phyloP scores from a whole-genome alignment of 2,113 vertebrate genomes.

The Crotalus viridis region DNA sequence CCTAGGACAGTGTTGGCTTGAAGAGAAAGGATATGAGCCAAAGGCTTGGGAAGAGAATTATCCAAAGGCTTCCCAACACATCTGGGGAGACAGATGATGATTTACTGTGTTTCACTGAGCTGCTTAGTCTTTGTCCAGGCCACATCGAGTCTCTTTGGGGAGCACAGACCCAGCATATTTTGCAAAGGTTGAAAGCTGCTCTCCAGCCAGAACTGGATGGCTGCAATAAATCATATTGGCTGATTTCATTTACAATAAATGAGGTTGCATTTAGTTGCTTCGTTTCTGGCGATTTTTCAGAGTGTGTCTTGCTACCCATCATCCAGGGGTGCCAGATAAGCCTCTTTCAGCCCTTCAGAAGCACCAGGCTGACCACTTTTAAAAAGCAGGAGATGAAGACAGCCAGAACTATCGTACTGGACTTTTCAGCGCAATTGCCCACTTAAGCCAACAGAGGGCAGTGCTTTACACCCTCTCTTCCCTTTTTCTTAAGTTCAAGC shows the following conservation, averaged over 20 bases:
- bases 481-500: background rate
- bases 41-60: background rate
- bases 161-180: background rate
- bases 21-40: conserved; percentile 6
- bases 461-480: background rate
- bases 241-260: background rate
- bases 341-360: background rate
- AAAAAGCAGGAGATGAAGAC: background rate
- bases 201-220: background rate
- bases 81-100: background rate
- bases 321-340: background rate
- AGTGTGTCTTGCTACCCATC: background rate
- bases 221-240: background rate
- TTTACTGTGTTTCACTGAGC: background rate
- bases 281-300: background rate
- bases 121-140: background rate
- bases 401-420: background rate
- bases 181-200: background rate
- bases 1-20: background rate
- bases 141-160: background rate
- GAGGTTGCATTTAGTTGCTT: background rate
- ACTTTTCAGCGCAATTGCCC: background rate
- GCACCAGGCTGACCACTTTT: background rate
- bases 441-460: background rate
- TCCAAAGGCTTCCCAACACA: background rate